Evolutionary conservation across 2,113 vertebrate genomes (phyloP), one percentile per base, ranked within the genome.

Genomic region (Upupa epops): DNA sequence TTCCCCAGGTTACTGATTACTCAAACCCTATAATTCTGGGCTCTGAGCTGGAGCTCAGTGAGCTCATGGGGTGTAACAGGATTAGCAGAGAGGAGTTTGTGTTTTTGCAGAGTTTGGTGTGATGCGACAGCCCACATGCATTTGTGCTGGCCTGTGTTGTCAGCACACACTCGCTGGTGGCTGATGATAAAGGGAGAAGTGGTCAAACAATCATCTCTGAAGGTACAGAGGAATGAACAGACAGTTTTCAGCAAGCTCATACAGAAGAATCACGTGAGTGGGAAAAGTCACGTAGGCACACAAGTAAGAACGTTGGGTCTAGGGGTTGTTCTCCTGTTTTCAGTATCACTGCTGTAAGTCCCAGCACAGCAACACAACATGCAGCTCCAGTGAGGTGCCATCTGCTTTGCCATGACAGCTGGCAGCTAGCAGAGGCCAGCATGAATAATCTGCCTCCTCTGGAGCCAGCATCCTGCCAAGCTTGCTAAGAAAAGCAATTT

Each of bases 391-490:
- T 65, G 81, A 94, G 74, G 68, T 45, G 86, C 86, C 91, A 93
- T 90, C 94, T 96, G 95, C 70, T 94, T 37, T 37, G 56, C 73
- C 73, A 21, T 3, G 52, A 90, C 92, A 96, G 92, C 91, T 93
- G 95, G 92, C 83, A 89, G 92, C 83, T 94, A 95, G 87, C 65
- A 85, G 76, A 93, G 65, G 48, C 83, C n/a, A 26, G 69, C n/a
- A 24, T 55, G 80, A 83, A 74, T 26, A 78, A 78, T 49, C 72
- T 80, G 60, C n/a, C 69, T 90, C 69, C 80, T 83, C 28, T 55
- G 76, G 72, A 86, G 73, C 46, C 54, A 77, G n/a, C 1, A 0
- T 46, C 28, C 42, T 1, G 28, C 65, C 60, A 48, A 59, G 34
- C 73, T 83, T 26, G 20, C 69, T 64, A 66, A 63, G 83, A 88